A percentile compares a stretch with the other conserved stretches of the same genome.
Evolutionary conservation across 2,888 invertebrate genomes (phyloP).

Genomic region (Zaprionus bogoriensis): DNA sequence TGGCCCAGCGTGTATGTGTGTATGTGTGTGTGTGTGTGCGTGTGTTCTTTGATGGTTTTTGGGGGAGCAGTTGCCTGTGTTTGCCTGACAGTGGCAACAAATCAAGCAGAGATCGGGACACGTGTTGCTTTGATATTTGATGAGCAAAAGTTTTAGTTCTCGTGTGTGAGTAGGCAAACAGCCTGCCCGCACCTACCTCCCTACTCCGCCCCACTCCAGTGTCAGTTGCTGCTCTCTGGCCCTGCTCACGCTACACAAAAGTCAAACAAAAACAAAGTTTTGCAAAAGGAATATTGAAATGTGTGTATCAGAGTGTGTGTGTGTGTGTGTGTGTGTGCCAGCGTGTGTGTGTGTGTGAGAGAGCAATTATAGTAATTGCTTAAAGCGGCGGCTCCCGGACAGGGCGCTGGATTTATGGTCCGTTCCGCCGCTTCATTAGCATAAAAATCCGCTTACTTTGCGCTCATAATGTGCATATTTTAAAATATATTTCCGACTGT

Average conservation of each 20-base stretch:
- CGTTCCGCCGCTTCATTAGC: conserved; percentile 69
- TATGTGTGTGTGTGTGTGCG: conserved; percentile 9
- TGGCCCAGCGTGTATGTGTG: conserved; percentile 6
- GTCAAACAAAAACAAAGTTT: conserved; percentile 68
- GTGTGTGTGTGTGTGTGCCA: conserved; percentile 1
- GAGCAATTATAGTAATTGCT: conserved; percentile 76
- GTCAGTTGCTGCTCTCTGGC: too few species aligned
- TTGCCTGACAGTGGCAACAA: conserved; percentile 41
- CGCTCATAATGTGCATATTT: conserved; percentile 76
- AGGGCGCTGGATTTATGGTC: conserved; percentile 55
- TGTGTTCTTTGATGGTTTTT: conserved; percentile 49
- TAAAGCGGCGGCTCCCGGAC: conserved; percentile 38
- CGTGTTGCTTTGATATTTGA: conserved; percentile 79
- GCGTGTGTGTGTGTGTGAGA: conserved; percentile 22
- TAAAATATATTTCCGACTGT: conserved; percentile 57
- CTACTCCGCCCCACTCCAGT: too few species aligned
- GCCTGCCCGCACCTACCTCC: background rate
- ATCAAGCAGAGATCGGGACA: conserved; percentile 52
- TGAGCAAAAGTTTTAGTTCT: conserved; percentile 58
- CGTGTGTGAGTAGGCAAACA: background rate
- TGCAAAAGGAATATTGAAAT: conserved; percentile 56
- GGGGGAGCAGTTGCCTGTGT: conserved; percentile 11
- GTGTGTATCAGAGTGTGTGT: conserved; percentile 13
- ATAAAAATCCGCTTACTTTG: conserved; percentile 76
- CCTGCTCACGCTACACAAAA: conserved; percentile 18